Base-by-base conservation (phyloP, 1,140 invertebrate species). In the Steinernema feltiae region DNA sequence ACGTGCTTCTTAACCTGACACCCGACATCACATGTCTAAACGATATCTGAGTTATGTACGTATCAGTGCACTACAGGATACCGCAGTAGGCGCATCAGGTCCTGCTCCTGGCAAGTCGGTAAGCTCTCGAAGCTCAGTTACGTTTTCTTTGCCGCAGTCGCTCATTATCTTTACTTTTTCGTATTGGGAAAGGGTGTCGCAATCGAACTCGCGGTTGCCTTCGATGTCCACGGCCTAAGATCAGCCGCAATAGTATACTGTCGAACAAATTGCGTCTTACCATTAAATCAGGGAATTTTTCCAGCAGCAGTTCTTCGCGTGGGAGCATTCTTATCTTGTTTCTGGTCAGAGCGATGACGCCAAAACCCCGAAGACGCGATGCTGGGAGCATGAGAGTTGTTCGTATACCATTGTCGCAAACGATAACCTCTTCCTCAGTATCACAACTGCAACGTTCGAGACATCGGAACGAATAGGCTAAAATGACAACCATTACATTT, bases 261-360 rank as follows among this genome's bases (percentile, higher is more conserved):
- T 18, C 0, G 15, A 24, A 15, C 32, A 53, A 31, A 21, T 3
- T 0, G 35, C 7, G 18, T 7, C 7, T 24, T 48, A 79, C 78
- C 69, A 74, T 71, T 24, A 79, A 48, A 46, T 79, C 75, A 12
- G 78, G 78, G 78, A 79, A 79, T 41, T 79, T 79, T 15, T 81
- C 73, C 29, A 78, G 18, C 31, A 79, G 72, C n/a, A 73, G 70
- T 24, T 75, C 76, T 70, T 79, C 78, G 27, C 71, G 63, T 17
- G 78, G 78, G 48, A 79, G 75, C 24, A n/a, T 70, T 1, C 27
- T 53, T n/a, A 79, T 71, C 1, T 79, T 78, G 76, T 79, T 79
- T 32, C 72, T 73, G 12, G 76, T 76, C 27, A 79, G 2, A 3
- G 69, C 78, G 30, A 79, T 79, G 24, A 78, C 78, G 18, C 63